phyloP scores from a whole-genome alignment of 2,888 invertebrate species.

The Tachina grossa region DNA sequence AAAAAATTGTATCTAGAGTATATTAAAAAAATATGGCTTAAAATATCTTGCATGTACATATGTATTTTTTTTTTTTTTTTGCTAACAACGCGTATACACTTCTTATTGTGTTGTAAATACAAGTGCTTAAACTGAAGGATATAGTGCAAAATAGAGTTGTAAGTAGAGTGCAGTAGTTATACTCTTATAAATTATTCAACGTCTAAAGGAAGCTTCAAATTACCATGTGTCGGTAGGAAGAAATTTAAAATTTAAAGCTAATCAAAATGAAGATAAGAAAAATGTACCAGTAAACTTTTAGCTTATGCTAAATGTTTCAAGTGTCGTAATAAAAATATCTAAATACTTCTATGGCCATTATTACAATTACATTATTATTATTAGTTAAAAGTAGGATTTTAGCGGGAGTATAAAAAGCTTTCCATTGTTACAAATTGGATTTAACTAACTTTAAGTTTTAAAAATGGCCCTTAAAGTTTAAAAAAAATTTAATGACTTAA shows the following conservation, averaged over 20 bases:
- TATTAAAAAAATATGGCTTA: constrained; percentile 19
- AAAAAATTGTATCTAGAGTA: not conserved
- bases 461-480: too few species aligned
- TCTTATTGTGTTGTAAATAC: not conserved
- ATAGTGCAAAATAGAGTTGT: constrained; percentile 51
- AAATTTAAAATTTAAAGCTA: constrained; percentile 9
- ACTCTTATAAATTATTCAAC: constrained; percentile 57
- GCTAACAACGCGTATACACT: constrained; percentile 3
- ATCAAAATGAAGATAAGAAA: not conserved
- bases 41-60: not conserved
- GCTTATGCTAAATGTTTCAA: too few species aligned
- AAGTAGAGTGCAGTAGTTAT: constrained; percentile 32
- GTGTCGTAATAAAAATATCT: too few species aligned
- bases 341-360: too few species aligned
- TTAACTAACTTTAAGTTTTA: too few species aligned
- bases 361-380: too few species aligned
- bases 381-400: too few species aligned
- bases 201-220: constrained; percentile 64
- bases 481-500: too few species aligned
- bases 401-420: too few species aligned
- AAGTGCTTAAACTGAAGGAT: constrained; percentile 23
- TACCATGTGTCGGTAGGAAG: constrained; percentile 40
- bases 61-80: constrained; percentile 14
- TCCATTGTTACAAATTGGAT: too few species aligned
- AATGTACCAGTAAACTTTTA: constrained; percentile 30